phyloP scores from a whole-genome alignment of 37 sponge, comb jelly and placozoan genomes.

The Hexactinellida sp. region DNA sequence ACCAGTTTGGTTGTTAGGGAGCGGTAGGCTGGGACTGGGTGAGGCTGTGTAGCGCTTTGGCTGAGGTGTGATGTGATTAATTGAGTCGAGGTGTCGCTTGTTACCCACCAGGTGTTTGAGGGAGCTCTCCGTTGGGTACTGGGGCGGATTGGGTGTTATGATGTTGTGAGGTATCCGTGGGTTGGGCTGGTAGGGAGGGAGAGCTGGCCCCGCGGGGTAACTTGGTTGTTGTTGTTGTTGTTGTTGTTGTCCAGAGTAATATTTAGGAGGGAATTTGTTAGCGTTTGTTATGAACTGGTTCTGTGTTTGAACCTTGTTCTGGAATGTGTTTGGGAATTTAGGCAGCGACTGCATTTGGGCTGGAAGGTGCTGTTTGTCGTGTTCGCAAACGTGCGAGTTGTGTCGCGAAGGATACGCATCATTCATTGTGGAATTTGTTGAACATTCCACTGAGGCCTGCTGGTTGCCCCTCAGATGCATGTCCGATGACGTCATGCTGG shows the following conservation, averaged over 20 bases:
- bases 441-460: background rate
- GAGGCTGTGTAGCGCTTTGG: background rate
- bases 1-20: background rate
- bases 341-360: background rate
- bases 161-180: background rate
- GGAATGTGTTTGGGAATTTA: constrained; percentile 9
- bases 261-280: background rate
- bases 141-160: background rate
- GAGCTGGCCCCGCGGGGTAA: background rate
- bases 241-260: background rate
- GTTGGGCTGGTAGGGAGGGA: background rate
- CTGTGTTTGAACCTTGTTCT: background rate
- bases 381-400: background rate
- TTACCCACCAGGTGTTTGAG: background rate
- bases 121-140: background rate
- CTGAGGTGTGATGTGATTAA: background rate
- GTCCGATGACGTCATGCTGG: background rate
- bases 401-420: background rate
- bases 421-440: background rate
- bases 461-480: constrained; percentile 4
- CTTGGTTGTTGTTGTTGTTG: background rate
- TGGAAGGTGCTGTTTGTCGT: background rate
- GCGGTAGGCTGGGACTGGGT: background rate
- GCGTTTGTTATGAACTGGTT: background rate
- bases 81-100: background rate